A percentile compares a stretch with the other conserved stretches of the same genome.
Evolutionary conservation across 2,888 invertebrate species (phyloP).

Genomic region (Muschampia plurimacula): DNA sequence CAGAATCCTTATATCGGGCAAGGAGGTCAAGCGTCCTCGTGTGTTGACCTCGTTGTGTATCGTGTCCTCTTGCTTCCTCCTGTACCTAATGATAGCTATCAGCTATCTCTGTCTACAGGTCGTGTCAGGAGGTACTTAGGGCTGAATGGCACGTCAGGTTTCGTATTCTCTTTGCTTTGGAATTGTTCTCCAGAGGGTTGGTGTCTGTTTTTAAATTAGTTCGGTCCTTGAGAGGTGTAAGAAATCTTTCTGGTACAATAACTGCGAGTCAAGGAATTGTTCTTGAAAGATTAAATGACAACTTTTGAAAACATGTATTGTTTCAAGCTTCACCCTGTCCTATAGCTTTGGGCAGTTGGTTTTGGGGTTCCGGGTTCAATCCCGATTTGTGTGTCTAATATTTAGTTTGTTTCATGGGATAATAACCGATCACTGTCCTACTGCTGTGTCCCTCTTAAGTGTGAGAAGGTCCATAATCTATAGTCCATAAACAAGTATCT

Average conservation of each 20-base stretch:
- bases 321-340: too few relatives aligned
- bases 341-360: too few relatives aligned
- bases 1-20: constrained; percentile 5
- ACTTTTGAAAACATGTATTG: too few relatives aligned
- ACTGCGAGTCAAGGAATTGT: too few relatives aligned
- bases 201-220: not conserved
- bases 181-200: not conserved
- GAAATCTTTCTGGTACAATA: not conserved
- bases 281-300: too few relatives aligned
- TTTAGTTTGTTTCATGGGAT: too few relatives aligned
- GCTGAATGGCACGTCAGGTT: constrained; percentile 7
- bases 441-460: too few relatives aligned
- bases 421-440: too few relatives aligned
- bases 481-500: too few relatives aligned
- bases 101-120: not conserved
- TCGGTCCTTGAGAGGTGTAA: not conserved
- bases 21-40: constrained; percentile 7
- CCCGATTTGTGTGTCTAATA: too few relatives aligned
- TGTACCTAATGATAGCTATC: not conserved
- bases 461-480: too few relatives aligned
- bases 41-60: constrained; percentile 6
- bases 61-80: not conserved
- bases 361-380: too few relatives aligned
- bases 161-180: constrained; percentile 3
- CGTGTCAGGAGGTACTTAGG: constrained; percentile 6